Evolutionary conservation across 1,140 invertebrate species (phyloP).

Genomic region (Drosophila kepulauana): DNA sequence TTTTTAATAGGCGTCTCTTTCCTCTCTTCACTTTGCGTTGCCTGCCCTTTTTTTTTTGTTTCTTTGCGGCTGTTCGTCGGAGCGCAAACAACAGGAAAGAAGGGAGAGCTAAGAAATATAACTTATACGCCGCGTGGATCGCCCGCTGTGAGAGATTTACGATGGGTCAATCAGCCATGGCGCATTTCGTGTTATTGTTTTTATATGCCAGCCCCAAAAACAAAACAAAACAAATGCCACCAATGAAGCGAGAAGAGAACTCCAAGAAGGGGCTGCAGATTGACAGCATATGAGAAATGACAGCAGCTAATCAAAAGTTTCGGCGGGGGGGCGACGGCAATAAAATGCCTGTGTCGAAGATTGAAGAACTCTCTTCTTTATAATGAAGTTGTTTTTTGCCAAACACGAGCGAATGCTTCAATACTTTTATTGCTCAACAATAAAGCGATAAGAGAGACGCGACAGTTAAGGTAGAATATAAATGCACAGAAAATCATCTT

Average conservation of each 20-base stretch:
- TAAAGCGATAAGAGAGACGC: too few relatives aligned
- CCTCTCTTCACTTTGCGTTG: constrained; percentile 40
- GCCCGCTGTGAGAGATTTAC: constrained; percentile 73
- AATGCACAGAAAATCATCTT: too few relatives aligned
- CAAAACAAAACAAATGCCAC: constrained; percentile 23
- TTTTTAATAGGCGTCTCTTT: constrained; percentile 45
- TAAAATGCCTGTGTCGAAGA: not conserved
- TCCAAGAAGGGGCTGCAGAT: not conserved
- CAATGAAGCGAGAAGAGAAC: not conserved
- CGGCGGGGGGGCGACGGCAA: constrained; percentile 14
- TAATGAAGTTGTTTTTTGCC: constrained; percentile 23
- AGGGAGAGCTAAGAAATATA: constrained; percentile 14
- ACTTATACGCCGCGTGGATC: constrained; percentile 52
- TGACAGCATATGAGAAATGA: constrained; percentile 43
- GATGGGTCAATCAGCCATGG: constrained; percentile 70
- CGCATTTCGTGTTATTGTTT: constrained; percentile 71
- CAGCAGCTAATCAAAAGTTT: constrained; percentile 72
- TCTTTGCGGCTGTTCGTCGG: constrained; percentile 25
- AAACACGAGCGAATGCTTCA: not conserved
- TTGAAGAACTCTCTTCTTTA: constrained; percentile 4
- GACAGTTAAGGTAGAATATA: too few relatives aligned
- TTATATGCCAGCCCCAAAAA: constrained; percentile 9
- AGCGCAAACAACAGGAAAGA: constrained; percentile 9
- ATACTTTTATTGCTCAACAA: not conserved
- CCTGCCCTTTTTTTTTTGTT: not conserved